Evolutionary conservation across 2,113 vertebrate genomes (phyloP).

Genomic region (Forbesichthys agassizii): DNA sequence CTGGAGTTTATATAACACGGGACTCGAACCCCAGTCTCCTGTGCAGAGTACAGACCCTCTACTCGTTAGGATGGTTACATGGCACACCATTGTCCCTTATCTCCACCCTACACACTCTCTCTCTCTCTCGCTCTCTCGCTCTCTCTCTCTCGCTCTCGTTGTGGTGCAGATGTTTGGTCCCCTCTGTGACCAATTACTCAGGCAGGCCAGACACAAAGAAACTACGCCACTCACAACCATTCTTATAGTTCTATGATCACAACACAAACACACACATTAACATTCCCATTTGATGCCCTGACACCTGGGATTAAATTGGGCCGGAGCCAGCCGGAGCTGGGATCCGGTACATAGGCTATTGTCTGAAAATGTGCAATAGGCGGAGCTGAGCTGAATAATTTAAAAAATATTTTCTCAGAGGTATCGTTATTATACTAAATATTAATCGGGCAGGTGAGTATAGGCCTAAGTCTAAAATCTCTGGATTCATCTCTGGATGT

Average conservation of each 20-base stretch:
- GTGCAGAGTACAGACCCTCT: too few relatives aligned
- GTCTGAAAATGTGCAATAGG: too few relatives aligned
- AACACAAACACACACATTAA: slow-evolving; percentile 50
- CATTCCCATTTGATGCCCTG: slow-evolving; percentile 47
- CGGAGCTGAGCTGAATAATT: too few relatives aligned
- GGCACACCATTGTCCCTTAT: slow-evolving; percentile 6
- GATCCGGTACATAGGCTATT: slow-evolving; percentile 21
- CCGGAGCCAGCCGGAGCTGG: slow-evolving; percentile 17
- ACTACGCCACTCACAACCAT: neutral
- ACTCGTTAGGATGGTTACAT: too few relatives aligned
- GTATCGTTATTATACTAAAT: too few relatives aligned
- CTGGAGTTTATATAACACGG: too few relatives aligned
- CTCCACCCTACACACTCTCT: neutral
- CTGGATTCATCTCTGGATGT: too few relatives aligned
- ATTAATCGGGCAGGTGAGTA: too few relatives aligned
- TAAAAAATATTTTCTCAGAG: too few relatives aligned
- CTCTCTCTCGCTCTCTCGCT: neutral
- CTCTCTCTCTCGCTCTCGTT: slow-evolving; percentile 50
- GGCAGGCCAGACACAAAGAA: slow-evolving; percentile 21
- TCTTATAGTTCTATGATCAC: too few relatives aligned
- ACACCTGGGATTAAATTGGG: slow-evolving; percentile 21
- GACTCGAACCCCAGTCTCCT: too few relatives aligned
- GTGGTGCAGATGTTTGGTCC: slow-evolving; percentile 72
- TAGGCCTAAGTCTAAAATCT: too few relatives aligned
- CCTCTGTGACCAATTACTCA: slow-evolving; percentile 78